A percentile compares a stretch with the other conserved stretches of the same genome.
These are phyloP conservation scores for Drosophila gaucha DNA, from an alignment of 2,888 invertebrate genomes.

Conservation along the genomic window DNA sequence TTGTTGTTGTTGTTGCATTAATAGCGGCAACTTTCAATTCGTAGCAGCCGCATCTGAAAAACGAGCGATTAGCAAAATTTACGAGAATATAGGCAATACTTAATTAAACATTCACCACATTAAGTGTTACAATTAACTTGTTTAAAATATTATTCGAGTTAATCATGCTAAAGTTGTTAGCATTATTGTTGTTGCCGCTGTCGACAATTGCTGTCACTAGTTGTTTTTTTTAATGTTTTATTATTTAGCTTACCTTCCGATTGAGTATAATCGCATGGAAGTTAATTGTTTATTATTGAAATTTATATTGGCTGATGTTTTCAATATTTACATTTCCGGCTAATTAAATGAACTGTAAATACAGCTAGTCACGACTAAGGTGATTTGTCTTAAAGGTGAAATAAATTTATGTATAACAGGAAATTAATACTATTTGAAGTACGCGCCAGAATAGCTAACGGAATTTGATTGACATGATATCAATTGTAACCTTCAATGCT, in stretches of 20 bases:
- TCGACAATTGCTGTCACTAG: constrained; percentile 21
- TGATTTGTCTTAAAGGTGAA: constrained; percentile 22
- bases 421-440: constrained; percentile 33
- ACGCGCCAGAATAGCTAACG: constrained; percentile 21
- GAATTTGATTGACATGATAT: constrained; percentile 25
- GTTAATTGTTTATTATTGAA: constrained; percentile 34
- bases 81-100: constrained; percentile 35
- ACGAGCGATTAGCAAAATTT: constrained; percentile 29
- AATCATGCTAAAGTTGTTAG: constrained; percentile 19
- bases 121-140: constrained; percentile 43
- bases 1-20: constrained; percentile 24
- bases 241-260: constrained; percentile 25
- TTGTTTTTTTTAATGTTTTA: constrained; percentile 9
- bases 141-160: constrained; percentile 29
- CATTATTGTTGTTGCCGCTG: constrained; percentile 15
- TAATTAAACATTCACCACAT: constrained; percentile 37
- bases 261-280: constrained; percentile 33
- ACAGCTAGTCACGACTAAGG: constrained; percentile 50
- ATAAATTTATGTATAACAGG: constrained; percentile 50
- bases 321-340: constrained; percentile 63
- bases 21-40: constrained; percentile 49
- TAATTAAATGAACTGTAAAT: constrained; percentile 65
- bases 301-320: constrained; percentile 29
- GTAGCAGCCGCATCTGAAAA: constrained; percentile 11
- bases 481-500: constrained; percentile 15